phyloP scores from a whole-genome alignment of 2,888 invertebrate genomes.

The Stenodema calcarata region DNA sequence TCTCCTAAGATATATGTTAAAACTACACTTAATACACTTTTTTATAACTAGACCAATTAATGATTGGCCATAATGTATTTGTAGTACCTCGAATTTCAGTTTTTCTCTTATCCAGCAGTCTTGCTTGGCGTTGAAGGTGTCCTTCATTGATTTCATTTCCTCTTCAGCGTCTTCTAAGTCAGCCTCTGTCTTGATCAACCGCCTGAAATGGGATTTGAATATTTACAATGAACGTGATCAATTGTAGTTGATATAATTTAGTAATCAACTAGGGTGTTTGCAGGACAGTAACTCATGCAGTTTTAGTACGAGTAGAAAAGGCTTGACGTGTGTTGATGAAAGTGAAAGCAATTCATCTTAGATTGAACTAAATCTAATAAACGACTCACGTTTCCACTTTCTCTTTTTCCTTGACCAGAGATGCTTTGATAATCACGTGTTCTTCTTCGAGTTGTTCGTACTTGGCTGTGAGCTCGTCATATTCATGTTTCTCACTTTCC shows the following conservation, averaged over 20 bases:
- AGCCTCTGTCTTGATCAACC: constrained; percentile 68
- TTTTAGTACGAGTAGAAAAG: too few species aligned
- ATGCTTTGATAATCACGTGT: constrained; percentile 81
- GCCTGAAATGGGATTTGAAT: constrained; percentile 63
- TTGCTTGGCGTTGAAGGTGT: constrained; percentile 70
- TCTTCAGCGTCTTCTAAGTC: constrained; percentile 69
- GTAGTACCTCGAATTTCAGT: constrained; percentile 69
- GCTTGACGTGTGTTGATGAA: too few species aligned
- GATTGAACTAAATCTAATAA: too few species aligned
- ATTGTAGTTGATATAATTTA: too few species aligned
- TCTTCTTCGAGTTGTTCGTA: constrained; percentile 86
- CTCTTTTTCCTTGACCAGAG: constrained; percentile 82
- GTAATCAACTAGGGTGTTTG: too few species aligned
- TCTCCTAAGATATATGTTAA: too few species aligned
- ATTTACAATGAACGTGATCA: too few species aligned
- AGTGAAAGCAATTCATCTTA: too few species aligned
- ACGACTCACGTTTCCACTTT: constrained; percentile 73
- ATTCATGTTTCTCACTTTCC: constrained; percentile 73
- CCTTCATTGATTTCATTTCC: constrained; percentile 71
- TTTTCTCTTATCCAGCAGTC: constrained; percentile 78
- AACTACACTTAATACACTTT: too few species aligned
- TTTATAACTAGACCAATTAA: too few species aligned
- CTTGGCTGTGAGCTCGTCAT: constrained; percentile 79
- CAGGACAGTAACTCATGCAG: not conserved
- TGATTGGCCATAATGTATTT: too few species aligned